phyloP scores from a whole-genome alignment of 2,113 vertebrate species.

The Meleagris gallopavo region DNA sequence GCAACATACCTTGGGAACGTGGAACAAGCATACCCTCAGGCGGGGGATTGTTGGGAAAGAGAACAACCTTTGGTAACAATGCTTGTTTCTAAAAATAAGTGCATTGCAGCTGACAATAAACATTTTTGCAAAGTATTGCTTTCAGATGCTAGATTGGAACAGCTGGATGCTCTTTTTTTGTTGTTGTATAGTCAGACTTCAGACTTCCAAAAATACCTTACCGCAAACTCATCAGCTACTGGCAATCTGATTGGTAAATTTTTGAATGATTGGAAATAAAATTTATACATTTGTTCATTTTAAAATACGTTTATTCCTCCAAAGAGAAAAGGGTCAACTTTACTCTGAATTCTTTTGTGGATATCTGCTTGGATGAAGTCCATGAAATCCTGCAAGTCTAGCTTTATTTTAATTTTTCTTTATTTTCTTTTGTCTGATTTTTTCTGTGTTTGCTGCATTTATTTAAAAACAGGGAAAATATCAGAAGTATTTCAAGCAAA shows the following conservation, averaged over 20 bases:
- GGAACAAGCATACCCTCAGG: constrained; percentile 38
- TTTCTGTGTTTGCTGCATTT: background rate
- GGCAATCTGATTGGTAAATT: background rate
- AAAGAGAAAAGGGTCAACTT: background rate
- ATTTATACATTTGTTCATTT: background rate
- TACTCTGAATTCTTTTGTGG: background rate
- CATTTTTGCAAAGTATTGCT: constrained; percentile 26
- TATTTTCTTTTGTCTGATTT: background rate
- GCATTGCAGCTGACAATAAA: constrained; percentile 30
- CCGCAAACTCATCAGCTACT: background rate
- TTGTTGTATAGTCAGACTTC: background rate
- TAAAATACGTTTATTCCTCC: background rate
- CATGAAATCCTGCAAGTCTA: background rate
- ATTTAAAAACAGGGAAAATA: background rate
- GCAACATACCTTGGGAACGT: constrained; percentile 31
- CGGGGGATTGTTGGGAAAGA: constrained; percentile 18
- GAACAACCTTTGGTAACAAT: constrained; percentile 38
- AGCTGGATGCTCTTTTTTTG: constrained; percentile 34
- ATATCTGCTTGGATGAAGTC: background rate
- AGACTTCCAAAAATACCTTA: background rate
- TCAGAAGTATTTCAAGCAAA: background rate
- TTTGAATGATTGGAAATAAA: background rate
- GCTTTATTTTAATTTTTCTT: background rate
- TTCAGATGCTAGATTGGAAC: constrained; percentile 18
- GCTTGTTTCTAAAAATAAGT: constrained; percentile 46